A percentile compares a stretch with the other conserved stretches of the same genome.
These are phyloP conservation scores for Thyatira batis DNA, from an alignment of 2,888 invertebrate species.

Conservation along the genomic window DNA sequence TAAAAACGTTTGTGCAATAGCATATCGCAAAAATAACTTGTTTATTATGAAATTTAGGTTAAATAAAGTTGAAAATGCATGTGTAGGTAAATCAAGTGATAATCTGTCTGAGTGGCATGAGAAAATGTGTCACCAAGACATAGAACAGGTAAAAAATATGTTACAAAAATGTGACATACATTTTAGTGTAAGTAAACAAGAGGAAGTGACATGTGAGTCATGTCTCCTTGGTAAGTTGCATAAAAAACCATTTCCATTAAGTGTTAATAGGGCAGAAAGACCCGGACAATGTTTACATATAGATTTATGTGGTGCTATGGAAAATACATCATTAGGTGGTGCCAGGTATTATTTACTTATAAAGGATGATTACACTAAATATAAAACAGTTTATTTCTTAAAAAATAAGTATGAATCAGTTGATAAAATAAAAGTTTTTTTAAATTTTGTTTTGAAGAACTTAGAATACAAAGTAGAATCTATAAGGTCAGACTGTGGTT, in stretches of 20 bases:
- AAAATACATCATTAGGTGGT: conserved; percentile 15
- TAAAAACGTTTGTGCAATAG: too few relatives aligned
- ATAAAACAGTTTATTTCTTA: conserved; percentile 16
- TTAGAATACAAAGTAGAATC: too few relatives aligned
- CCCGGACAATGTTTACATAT: conserved; percentile 15
- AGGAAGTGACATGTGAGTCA: conserved; percentile 6
- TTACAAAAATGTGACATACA: conserved; percentile 14
- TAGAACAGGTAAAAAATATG: conserved; percentile 9
- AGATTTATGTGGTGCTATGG: conserved; percentile 12
- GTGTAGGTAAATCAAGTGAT: too few relatives aligned
- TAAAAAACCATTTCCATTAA: conserved; percentile 9
- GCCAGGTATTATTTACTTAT: conserved; percentile 15
- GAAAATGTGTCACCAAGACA: conserved; percentile 16
- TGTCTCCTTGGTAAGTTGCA: conserved; percentile 22
- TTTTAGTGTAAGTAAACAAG: conserved; percentile 6
- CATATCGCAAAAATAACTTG: too few relatives aligned
- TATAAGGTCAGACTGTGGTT: too few relatives aligned
- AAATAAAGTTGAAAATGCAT: too few relatives aligned
- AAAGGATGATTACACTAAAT: conserved; percentile 18
- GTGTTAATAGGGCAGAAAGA: conserved; percentile 4
- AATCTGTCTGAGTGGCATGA: conserved; percentile 14
- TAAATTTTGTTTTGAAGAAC: too few relatives aligned
- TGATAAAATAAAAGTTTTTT: too few relatives aligned
- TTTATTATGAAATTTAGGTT: too few relatives aligned
- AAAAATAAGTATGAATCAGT: conserved; percentile 15